phyloP scores from a whole-genome alignment of 1,140 invertebrate species.

The Eciton burchellii region DNA sequence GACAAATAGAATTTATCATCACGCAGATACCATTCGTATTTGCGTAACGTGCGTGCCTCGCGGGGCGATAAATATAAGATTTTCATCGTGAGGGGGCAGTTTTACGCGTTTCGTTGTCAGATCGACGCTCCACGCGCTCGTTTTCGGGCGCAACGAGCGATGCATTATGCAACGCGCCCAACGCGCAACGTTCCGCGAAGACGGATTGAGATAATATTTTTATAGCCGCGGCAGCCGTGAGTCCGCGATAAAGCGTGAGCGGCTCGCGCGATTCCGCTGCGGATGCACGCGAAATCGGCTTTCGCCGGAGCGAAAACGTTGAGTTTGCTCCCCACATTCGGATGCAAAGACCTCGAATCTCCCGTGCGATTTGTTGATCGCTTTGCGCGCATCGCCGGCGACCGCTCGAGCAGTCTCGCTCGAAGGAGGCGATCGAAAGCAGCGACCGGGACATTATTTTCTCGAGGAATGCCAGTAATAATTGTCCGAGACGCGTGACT shows the following conservation, averaged over 20 bases:
- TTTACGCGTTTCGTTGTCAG: conserved; percentile 28
- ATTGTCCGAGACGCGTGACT: too few species aligned
- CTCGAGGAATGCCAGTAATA: too few species aligned
- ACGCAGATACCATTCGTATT: conserved; percentile 1
- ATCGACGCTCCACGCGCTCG: conserved; percentile 16
- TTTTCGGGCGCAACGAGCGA: conserved; percentile 22
- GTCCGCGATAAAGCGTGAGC: not conserved
- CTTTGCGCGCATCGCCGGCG: too few species aligned
- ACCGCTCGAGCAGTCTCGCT: too few species aligned
- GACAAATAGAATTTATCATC: conserved; percentile 58
- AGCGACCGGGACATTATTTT: too few species aligned
- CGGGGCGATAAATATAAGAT: conserved; percentile 42
- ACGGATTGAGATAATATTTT: conserved; percentile 42
- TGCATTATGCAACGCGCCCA: conserved; percentile 58
- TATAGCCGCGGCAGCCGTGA: conserved; percentile 23
- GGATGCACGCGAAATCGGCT: conserved; percentile 22
- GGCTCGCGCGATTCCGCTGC: not conserved
- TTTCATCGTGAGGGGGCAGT: conserved; percentile 13
- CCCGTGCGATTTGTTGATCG: not conserved
- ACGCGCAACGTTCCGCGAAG: not conserved
- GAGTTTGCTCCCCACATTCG: not conserved
- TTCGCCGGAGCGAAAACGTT: not conserved
- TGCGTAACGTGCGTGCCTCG: not conserved
- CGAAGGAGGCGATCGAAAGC: too few species aligned
- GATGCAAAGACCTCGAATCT: conserved; percentile 9